Conservation (phyloP, 1,140 invertebrate genomes). For the Drosophila chauvacae region DNA sequence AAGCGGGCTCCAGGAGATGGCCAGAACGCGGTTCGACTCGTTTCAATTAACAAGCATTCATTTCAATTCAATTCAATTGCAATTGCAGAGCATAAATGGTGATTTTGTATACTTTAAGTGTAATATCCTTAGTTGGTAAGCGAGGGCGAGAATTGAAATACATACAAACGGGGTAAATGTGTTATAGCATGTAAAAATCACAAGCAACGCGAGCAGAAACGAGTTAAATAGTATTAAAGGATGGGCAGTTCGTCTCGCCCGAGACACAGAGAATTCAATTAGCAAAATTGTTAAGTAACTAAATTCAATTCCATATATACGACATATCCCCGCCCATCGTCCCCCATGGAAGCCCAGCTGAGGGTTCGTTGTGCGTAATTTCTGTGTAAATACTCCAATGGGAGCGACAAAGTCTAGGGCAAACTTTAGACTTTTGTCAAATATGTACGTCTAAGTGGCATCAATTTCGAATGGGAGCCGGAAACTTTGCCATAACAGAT, state of each 20-base stretch:
- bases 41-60: conserved; percentile 57
- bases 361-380: conserved; percentile 51
- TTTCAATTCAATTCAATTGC: conserved; percentile 79
- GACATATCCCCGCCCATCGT: conserved; percentile 17
- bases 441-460: conserved; percentile 49
- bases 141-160: conserved; percentile 24
- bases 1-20: conserved; percentile 32
- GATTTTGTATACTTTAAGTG: conserved; percentile 83
- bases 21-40: conserved; percentile 24
- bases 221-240: conserved; percentile 36
- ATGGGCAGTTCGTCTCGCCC: neutral
- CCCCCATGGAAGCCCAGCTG: conserved; percentile 1
- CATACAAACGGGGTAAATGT: conserved; percentile 53
- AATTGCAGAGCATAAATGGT: conserved; percentile 82
- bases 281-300: conserved; percentile 66
- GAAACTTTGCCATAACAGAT: conserved; percentile 48
- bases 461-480: conserved; percentile 56
- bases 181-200: conserved; percentile 63
- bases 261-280: conserved; percentile 52
- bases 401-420: conserved; percentile 40
- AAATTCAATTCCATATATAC: conserved; percentile 41
- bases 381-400: conserved; percentile 72
- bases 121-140: conserved; percentile 80
- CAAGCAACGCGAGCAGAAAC: conserved; percentile 29
- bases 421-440: conserved; percentile 57